Evolutionary conservation across 2,888 invertebrate genomes (phyloP).

Genomic region (Sturmia bella): DNA sequence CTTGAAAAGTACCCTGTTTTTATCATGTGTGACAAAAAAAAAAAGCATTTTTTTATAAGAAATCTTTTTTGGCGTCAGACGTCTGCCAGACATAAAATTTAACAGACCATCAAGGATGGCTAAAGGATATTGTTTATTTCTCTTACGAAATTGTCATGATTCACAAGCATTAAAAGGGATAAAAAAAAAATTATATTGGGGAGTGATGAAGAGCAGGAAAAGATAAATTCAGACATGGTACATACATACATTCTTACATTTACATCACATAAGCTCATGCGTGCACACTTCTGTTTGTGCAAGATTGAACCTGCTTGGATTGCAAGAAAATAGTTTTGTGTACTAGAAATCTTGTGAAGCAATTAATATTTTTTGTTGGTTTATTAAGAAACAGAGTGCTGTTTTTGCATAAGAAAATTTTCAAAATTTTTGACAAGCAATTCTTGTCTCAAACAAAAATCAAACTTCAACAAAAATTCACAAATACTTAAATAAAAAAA

Average conservation of each 20-base stretch:
- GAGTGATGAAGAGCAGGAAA: conserved; percentile 35
- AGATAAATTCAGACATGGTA: not conserved
- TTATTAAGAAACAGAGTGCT: too few species aligned
- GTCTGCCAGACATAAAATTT: conserved; percentile 68
- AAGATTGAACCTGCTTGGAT: too few species aligned
- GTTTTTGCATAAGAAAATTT: too few species aligned
- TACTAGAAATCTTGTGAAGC: too few species aligned
- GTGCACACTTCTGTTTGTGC: not conserved
- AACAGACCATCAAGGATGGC: conserved; percentile 40
- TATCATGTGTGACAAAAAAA: not conserved
- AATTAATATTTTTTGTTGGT: too few species aligned
- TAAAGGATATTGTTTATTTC: conserved; percentile 38
- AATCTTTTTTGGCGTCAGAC: conserved; percentile 64
- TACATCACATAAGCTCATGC: not conserved
- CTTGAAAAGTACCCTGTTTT: conserved; percentile 27
- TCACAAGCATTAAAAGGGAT: not conserved
- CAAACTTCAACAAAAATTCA: too few species aligned
- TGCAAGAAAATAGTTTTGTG: too few species aligned
- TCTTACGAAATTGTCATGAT: conserved; percentile 40
- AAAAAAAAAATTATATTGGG: conserved; percentile 16
- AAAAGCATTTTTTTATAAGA: conserved; percentile 25
- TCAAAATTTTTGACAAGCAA: too few species aligned
- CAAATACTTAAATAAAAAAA: too few species aligned
- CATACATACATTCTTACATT: not conserved
- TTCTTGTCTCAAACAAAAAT: too few species aligned